Evolutionary conservation across 2,797 vertebrate species (phyloP).

Genomic region (Muscicapa comitata): DNA sequence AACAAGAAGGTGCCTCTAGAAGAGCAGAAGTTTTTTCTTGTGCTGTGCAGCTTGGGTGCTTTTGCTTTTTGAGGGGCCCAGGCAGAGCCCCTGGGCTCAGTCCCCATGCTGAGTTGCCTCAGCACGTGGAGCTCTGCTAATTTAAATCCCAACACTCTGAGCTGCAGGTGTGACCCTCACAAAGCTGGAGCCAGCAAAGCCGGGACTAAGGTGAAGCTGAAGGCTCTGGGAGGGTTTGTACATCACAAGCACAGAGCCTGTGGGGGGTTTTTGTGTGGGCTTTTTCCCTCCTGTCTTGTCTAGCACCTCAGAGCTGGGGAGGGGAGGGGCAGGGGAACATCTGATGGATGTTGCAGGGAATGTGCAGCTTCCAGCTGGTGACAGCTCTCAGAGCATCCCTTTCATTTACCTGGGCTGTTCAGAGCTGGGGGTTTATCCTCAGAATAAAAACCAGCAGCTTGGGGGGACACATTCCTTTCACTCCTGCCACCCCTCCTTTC

Average conservation of each 20-base stretch:
- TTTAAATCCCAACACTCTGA: neutral
- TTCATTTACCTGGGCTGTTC: neutral
- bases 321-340: neutral
- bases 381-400: neutral
- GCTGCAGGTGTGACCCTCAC: rapidly evolving
- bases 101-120: neutral
- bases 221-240: neutral
- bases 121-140: rapidly evolving
- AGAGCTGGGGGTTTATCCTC: neutral
- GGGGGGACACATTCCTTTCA: neutral
- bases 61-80: neutral
- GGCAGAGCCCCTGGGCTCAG: neutral
- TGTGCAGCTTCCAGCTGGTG: neutral
- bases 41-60: neutral
- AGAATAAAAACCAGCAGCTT: neutral
- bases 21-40: neutral
- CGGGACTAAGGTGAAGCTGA: neutral
- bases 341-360: neutral
- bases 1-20: rapidly evolving
- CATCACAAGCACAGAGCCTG: neutral
- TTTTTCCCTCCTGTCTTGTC: neutral
- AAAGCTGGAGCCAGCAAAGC: neutral
- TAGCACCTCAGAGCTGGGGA: neutral
- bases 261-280: rapidly evolving
- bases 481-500: neutral